A percentile compares a stretch with the other conserved stretches of the same genome.
Conservation (phyloP, 30 jellyfish, hydroid and myxozoan species). For the Aurelia coerulea region DNA sequence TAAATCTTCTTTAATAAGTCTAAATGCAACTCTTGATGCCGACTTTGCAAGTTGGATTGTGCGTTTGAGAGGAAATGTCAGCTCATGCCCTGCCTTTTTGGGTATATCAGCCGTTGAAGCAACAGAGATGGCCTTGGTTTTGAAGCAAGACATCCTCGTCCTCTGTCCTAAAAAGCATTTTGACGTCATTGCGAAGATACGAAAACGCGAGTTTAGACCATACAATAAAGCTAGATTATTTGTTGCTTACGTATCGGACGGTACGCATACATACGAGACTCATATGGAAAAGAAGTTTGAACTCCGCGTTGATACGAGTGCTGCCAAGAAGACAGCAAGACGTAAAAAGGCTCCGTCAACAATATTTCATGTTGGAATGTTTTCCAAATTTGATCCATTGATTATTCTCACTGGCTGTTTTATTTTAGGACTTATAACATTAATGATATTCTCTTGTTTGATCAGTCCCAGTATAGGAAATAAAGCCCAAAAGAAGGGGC, state of each 20-base stretch:
- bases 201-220: constrained; percentile 21
- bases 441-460: constrained; percentile 29
- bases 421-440: constrained; percentile 23
- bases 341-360: background rate
- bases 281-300: constrained; percentile 45
- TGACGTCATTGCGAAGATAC: constrained; percentile 32
- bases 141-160: constrained; percentile 34
- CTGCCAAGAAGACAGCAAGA: background rate
- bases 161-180: constrained; percentile 43
- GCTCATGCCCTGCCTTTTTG: constrained; percentile 27
- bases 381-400: constrained; percentile 28
- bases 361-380: constrained; percentile 1
- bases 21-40: constrained; percentile 24
- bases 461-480: constrained; percentile 21
- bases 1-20: background rate
- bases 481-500: constrained; percentile 6
- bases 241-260: constrained; percentile 33
- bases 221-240: constrained; percentile 32
- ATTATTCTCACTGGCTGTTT: constrained; percentile 31
- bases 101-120: constrained; percentile 16
- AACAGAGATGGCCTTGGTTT: constrained; percentile 5
- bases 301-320: background rate
- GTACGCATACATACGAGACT: constrained; percentile 44
- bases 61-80: constrained; percentile 22
- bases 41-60: constrained; percentile 21